phyloP scores from a whole-genome alignment of 1,140 invertebrate species.

The Spodoptera litura region DNA sequence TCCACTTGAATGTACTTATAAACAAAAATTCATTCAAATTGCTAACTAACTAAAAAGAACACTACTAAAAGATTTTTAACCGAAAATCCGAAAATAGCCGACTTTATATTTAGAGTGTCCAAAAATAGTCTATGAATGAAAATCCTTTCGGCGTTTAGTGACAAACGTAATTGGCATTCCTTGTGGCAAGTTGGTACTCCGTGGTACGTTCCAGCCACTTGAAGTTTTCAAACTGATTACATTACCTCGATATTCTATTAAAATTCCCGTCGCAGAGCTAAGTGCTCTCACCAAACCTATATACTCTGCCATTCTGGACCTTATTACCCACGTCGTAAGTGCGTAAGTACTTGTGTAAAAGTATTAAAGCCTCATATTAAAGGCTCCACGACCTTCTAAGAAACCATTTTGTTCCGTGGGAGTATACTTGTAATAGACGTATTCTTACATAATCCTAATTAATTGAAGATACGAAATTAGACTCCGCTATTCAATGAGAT shows the following conservation, averaged over 20 bases:
- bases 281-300: constrained; percentile 2
- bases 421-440: background rate
- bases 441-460: background rate
- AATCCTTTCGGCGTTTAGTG: background rate
- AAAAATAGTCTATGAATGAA: background rate
- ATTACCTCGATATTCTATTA: constrained; percentile 16
- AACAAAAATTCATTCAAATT: too few species aligned
- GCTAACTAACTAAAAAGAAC: too few species aligned
- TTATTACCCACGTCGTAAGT: constrained; percentile 2
- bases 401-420: background rate
- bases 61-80: background rate
- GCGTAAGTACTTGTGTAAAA: background rate
- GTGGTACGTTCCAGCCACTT: background rate
- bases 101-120: too few species aligned
- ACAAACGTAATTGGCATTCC: constrained; percentile 7
- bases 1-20: too few species aligned
- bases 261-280: background rate
- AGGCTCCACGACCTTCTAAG: background rate
- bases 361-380: background rate
- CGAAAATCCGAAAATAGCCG: background rate
- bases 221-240: constrained; percentile 8
- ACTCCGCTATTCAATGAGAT: too few species aligned
- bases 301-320: constrained; percentile 1
- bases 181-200: too few species aligned
- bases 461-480: background rate